phyloP scores from a whole-genome alignment of 2,797 vertebrate genomes.

The Varecia variegata region DNA sequence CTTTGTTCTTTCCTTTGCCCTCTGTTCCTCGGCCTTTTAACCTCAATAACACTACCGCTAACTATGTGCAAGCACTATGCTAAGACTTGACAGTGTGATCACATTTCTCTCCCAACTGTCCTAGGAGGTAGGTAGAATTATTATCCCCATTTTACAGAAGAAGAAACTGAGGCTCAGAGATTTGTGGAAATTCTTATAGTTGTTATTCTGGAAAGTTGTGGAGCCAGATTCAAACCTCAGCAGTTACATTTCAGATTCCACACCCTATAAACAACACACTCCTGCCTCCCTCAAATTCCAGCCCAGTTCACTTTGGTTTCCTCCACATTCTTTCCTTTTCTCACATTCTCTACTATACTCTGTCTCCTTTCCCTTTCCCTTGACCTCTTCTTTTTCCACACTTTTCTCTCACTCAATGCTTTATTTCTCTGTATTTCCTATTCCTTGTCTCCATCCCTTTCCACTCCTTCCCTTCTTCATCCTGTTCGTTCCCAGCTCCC shows the following conservation, averaged over 20 bases:
- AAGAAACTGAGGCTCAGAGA: background rate
- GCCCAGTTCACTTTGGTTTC: background rate
- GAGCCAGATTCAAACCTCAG: background rate
- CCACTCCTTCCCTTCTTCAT: background rate
- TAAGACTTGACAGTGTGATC: background rate
- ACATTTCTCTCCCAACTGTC: background rate
- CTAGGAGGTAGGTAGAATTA: background rate
- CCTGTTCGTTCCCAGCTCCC: background rate
- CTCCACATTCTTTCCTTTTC: background rate
- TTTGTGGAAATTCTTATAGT: background rate
- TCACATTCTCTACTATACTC: background rate
- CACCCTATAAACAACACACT: background rate
- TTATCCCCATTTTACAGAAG: background rate
- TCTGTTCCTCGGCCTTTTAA: background rate
- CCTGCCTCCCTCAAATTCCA: background rate
- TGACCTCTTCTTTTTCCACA: background rate
- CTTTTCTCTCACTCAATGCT: background rate
- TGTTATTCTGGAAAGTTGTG: background rate
- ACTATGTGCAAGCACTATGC: background rate
- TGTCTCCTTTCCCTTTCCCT: background rate
- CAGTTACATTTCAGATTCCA: background rate
- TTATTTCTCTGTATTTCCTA: background rate
- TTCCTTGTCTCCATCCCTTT: background rate
- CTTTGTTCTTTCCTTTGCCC: background rate
- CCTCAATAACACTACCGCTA: background rate